Evolutionary conservation across 2,113 vertebrate species (phyloP).

Genomic region (Potamarius usumacintae): DNA sequence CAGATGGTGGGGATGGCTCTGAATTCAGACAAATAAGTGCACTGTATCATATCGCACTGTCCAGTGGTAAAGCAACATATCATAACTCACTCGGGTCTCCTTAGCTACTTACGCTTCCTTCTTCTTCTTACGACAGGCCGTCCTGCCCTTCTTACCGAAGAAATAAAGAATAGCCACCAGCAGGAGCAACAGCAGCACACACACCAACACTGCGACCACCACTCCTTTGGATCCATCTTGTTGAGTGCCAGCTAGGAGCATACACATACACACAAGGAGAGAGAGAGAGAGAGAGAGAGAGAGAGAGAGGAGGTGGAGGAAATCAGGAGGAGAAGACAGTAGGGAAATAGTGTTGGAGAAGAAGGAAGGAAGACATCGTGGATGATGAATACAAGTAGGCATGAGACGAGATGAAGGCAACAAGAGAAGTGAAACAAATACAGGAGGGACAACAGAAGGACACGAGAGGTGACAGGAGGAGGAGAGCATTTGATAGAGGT

Average conservation of each 20-base stretch:
- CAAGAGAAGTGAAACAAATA: neutral
- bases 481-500: conserved; percentile 7
- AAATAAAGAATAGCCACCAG: conserved; percentile 82
- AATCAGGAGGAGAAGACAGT: conserved; percentile 7
- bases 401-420: neutral
- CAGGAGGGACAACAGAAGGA: neutral
- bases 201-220: conserved; percentile 85
- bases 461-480: neutral
- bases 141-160: conserved; percentile 80
- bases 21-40: neutral
- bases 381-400: neutral
- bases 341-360: conserved; percentile 39
- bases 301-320: neutral
- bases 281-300: conserved; percentile 35
- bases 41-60: neutral
- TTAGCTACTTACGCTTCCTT: conserved; percentile 82
- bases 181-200: conserved; percentile 84
- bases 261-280: neutral
- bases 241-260: conserved; percentile 68
- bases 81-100: neutral
- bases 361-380: conserved; percentile 7
- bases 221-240: conserved; percentile 80
- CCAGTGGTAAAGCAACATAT: neutral
- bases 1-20: neutral
- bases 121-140: conserved; percentile 76